Conservation (phyloP, 2,113 vertebrate genomes). For the Etheostoma spectabile region DNA sequence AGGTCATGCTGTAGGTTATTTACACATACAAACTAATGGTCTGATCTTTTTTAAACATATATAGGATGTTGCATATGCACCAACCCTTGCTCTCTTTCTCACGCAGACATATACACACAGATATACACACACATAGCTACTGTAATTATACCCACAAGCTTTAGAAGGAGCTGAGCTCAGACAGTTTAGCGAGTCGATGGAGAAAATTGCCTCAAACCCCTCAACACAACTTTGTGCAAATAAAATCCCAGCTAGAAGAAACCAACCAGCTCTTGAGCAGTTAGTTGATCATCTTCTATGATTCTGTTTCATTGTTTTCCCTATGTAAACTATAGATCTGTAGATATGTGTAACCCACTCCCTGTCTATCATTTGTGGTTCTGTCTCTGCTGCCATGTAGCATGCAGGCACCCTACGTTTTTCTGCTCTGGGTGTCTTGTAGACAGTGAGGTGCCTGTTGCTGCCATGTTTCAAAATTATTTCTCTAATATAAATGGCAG, state of each 20-base stretch:
- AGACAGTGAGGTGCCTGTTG: neutral
- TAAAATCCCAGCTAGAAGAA: slow-evolving; percentile 45
- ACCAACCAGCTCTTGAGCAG: slow-evolving; percentile 13
- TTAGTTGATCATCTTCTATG: neutral
- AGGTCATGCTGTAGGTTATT: slow-evolving; percentile 16
- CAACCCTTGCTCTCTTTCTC: neutral
- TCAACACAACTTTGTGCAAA: slow-evolving; percentile 56
- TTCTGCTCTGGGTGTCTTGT: neutral
- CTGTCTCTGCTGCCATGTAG: neutral
- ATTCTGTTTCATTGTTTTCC: slow-evolving; percentile 1
- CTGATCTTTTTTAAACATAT: neutral
- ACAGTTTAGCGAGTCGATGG: slow-evolving; percentile 62
- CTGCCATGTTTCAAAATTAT: neutral
- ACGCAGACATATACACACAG: neutral
- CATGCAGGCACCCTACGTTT: neutral
- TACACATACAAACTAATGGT: neutral
- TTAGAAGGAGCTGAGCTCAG: slow-evolving; percentile 51
- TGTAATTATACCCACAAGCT: slow-evolving; percentile 34
- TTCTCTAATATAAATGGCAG: neutral
- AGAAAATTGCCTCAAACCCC: slow-evolving; percentile 57
- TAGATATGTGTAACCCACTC: slow-evolving; percentile 3
- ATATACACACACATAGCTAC: neutral
- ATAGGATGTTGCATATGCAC: neutral
- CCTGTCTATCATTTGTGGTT: neutral
- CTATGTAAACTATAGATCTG: slow-evolving; percentile 29